Evolutionary conservation across 2,797 vertebrate genomes (phyloP), one percentile per base, ranked within the genome.

Genomic region (Muscicapa striata): DNA sequence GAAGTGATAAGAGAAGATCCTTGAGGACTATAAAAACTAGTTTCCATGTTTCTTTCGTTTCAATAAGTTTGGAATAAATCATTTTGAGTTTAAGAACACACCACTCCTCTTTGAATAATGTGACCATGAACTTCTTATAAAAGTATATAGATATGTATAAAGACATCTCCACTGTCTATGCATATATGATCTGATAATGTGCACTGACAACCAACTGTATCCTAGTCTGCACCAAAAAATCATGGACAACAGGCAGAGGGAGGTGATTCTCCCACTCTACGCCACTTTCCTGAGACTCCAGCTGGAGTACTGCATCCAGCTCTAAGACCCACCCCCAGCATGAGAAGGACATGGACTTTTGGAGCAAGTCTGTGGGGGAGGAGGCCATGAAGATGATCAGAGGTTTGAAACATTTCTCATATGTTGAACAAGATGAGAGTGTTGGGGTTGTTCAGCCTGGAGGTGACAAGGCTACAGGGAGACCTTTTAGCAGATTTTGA

Each of bases 311-410:
- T 46, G 26, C 24, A 40, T 48, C 26, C 34, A 27, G 3, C 12
- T 16, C 54, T 46, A 34, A 26, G 40, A 18, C 9, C 8, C 3
- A 15, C 15, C 9, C 21, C 38, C 38, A 38, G 15, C 11, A 36
- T 2, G 2, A 41, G 16, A 58, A 73, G 29, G 27, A 46, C 0
- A 0, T 40, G 9, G 20, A 27, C 15, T 52, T 80, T 13, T 11
- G 34, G 12, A 67, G 21, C 21, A 74, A 48, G 10, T 40, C 24
- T 38, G 30, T 18, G 27, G 45, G 59, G 18, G 9, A 79, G 19
- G 34, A 62, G 34, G 24, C n/a, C 21, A 9, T 30, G 23, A 45
- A 85, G n/a, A 45, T 45, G 16, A 34, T 40, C 29, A 46, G 29
- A 73, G 21, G 23, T 10, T 14, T 67, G n/a, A n/a, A 52, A 26